Evolutionary conservation across 2,797 vertebrate species (phyloP).

Genomic region (Ctenosaura bakeri): DNA sequence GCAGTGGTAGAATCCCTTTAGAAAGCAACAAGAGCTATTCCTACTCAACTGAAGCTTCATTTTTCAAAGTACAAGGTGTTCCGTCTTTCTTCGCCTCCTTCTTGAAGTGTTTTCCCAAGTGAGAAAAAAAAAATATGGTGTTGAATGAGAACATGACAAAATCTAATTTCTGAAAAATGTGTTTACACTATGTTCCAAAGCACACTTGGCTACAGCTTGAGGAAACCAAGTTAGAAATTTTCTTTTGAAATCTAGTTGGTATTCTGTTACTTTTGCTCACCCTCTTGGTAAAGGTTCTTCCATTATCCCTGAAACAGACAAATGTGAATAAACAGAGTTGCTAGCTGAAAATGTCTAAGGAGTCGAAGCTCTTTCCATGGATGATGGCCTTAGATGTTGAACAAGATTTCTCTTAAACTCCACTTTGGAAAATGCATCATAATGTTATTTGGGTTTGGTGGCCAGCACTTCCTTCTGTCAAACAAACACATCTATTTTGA

Average conservation of each 20-base stretch:
- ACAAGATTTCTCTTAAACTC: background rate
- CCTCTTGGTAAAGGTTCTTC: background rate
- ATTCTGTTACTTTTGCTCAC: background rate
- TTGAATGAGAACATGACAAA: background rate
- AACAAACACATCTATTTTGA: slow-evolving; percentile 2
- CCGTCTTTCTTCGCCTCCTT: background rate
- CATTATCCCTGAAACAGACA: background rate
- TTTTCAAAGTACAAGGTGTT: background rate
- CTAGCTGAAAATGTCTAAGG: background rate
- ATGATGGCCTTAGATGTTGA: background rate
- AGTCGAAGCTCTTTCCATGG: background rate
- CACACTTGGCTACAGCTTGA: background rate
- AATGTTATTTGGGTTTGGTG: background rate
- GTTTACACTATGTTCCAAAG: background rate
- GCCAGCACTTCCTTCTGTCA: background rate
- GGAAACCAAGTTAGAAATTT: slow-evolving; percentile 16
- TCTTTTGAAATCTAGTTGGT: background rate
- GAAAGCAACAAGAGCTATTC: background rate
- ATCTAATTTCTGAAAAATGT: slow-evolving; percentile 26
- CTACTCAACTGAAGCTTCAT: background rate
- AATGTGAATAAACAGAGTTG: background rate
- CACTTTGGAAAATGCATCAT: background rate
- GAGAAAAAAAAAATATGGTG: background rate
- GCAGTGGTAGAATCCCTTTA: background rate
- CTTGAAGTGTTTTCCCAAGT: slow-evolving; percentile 15